Evolutionary conservation across 2,113 vertebrate species (phyloP).

Genomic region (Globicephala melas): DNA sequence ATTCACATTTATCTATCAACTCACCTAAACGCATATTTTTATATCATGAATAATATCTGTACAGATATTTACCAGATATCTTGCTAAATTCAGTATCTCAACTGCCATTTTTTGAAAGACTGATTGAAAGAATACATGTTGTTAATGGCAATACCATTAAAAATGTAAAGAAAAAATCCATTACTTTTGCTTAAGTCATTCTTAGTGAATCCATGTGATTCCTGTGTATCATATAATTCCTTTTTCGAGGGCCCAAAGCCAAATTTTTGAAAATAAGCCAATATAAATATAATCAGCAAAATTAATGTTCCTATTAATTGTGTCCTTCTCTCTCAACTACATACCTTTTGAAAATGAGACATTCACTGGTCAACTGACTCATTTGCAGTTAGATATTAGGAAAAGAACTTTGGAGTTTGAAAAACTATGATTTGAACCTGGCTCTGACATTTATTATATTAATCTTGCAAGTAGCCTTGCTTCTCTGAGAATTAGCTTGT

Average conservation of each 20-base stretch:
- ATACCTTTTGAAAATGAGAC: not conserved
- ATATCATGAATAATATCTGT: not conserved
- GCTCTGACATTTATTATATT: not conserved
- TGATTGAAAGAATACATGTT: not conserved
- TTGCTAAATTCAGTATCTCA: not conserved
- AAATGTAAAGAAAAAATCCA: not conserved
- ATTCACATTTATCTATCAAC: not conserved
- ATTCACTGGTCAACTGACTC: not conserved
- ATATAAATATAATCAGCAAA: not conserved
- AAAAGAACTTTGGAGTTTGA: not conserved
- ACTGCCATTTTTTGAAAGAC: not conserved
- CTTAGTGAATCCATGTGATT: not conserved
- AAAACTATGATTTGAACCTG: not conserved
- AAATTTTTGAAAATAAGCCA: not conserved
- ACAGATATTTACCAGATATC: not conserved
- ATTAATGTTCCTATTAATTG: not conserved
- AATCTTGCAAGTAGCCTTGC: not conserved
- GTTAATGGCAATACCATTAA: not conserved
- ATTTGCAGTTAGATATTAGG: not conserved
- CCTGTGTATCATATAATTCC: not conserved
- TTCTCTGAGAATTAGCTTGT: not conserved
- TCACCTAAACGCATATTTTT: not conserved
- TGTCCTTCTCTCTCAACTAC: not conserved
- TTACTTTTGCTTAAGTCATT: not conserved
- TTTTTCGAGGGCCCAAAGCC: not conserved